A percentile compares a stretch with the other conserved stretches of the same genome.
These are phyloP conservation scores for Sarcophaga caerulescens DNA, from an alignment of 2,888 invertebrate species.

Conservation along the genomic window DNA sequence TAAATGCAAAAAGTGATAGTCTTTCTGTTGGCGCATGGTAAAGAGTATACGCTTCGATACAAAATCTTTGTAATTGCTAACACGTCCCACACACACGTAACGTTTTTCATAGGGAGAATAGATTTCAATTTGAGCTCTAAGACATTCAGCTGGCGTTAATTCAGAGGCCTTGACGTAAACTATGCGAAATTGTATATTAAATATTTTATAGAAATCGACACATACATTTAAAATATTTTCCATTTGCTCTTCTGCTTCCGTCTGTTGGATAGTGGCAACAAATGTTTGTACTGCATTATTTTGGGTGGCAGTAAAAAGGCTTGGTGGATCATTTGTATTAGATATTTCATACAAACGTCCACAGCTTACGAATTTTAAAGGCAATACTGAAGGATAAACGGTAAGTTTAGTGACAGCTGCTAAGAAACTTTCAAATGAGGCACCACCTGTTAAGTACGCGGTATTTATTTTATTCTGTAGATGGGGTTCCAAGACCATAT, in stretches of 20 bases:
- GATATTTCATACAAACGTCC: constrained; percentile 85
- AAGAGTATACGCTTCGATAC: constrained; percentile 90
- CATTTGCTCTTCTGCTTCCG: constrained; percentile 82
- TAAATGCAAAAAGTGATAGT: constrained; percentile 85
- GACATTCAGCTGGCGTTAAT: constrained; percentile 85
- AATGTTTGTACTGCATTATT: constrained; percentile 87
- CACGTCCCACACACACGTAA: constrained; percentile 88
- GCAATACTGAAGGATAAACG: constrained; percentile 84
- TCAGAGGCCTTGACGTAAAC: constrained; percentile 84
- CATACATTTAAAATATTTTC: constrained; percentile 83
- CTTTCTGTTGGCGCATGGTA: constrained; percentile 84
- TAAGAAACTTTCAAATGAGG: constrained; percentile 87
- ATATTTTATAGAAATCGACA: constrained; percentile 84
- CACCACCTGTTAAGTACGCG: constrained; percentile 89
- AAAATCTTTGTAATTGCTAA: constrained; percentile 88
- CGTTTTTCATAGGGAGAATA: constrained; percentile 85
- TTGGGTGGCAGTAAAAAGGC: constrained; percentile 87
- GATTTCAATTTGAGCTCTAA: constrained; percentile 87
- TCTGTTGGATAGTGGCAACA: constrained; percentile 82
- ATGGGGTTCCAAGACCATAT: constrained; percentile 83
- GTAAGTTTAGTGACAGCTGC: constrained; percentile 85
- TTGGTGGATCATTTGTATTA: constrained; percentile 70
- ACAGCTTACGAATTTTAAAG: constrained; percentile 86
- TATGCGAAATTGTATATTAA: constrained; percentile 86
- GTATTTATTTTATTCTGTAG: constrained; percentile 82